Conservation (phyloP, 2,888 invertebrate species). For the Eupithecia subfuscata region DNA sequence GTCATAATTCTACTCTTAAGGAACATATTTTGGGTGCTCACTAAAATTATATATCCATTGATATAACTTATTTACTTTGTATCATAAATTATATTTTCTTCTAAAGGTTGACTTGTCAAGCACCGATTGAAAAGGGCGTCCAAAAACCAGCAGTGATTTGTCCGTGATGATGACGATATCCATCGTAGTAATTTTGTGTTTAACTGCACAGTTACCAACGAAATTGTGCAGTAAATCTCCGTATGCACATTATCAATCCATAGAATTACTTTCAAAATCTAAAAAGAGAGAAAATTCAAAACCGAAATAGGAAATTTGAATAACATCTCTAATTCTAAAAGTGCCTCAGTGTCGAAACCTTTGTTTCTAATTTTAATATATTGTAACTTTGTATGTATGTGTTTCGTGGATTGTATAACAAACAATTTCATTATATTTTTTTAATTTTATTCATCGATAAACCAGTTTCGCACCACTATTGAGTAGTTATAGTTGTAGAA, state of each 20-base stretch:
- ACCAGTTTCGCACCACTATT: slow-evolving; percentile 43
- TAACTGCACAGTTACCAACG: no score
- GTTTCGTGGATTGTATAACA: no score
- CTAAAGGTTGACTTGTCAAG: neutral
- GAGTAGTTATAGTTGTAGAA: slow-evolving; percentile 47
- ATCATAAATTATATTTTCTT: neutral
- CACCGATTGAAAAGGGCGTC: neutral
- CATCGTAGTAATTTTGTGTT: no score
- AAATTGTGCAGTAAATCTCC: no score
- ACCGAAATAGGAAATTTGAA: no score
- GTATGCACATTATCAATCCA: no score
- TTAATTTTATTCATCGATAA: slow-evolving; percentile 20
- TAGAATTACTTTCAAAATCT: no score
- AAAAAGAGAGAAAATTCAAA: no score
- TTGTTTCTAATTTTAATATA: neutral
- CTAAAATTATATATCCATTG: neutral
- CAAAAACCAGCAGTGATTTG: neutral
- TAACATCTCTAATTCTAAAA: neutral
- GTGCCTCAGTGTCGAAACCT: neutral
- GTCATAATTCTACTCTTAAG: slow-evolving; percentile 19
- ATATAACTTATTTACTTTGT: neutral
- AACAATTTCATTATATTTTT: no score
- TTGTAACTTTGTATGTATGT: no score
- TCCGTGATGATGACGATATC: no score
- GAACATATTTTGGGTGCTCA: neutral